phyloP scores from a whole-genome alignment of 1,140 invertebrate genomes.

The Ylistrum balloti region DNA sequence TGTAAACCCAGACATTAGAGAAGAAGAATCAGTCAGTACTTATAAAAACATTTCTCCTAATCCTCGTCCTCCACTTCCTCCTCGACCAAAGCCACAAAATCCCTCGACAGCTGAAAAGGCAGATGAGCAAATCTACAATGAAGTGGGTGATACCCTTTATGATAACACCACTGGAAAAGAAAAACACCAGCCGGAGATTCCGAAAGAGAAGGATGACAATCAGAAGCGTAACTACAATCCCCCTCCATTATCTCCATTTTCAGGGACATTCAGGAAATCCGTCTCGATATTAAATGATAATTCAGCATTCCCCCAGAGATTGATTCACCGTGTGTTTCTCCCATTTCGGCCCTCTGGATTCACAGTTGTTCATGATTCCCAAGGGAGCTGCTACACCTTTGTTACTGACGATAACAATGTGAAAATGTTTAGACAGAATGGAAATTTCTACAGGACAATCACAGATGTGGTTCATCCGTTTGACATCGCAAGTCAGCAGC shows the following conservation, averaged over 20 bases:
- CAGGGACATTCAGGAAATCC: background rate
- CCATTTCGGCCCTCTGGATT: background rate
- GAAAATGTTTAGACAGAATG: background rate
- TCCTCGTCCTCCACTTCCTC: background rate
- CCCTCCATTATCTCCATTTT: background rate
- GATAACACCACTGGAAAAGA: background rate
- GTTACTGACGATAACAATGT: background rate
- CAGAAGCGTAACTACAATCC: background rate
- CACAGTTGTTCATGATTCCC: background rate
- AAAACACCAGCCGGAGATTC: background rate
- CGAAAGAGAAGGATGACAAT: background rate
- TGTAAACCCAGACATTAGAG: background rate
- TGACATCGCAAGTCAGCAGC: background rate
- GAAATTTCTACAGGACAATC: conserved; percentile 4
- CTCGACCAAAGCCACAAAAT: background rate
- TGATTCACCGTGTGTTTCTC: background rate
- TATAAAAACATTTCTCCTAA: background rate
- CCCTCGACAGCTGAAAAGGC: background rate
- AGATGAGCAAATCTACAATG: background rate
- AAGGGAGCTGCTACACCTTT: background rate
- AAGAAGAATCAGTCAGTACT: background rate
- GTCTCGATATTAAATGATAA: background rate
- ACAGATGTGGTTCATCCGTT: background rate
- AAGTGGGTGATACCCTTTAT: background rate
- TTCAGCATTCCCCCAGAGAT: background rate